Evolutionary conservation across 2,888 invertebrate species (phyloP).

Genomic region (Notodonta ziczac): DNA sequence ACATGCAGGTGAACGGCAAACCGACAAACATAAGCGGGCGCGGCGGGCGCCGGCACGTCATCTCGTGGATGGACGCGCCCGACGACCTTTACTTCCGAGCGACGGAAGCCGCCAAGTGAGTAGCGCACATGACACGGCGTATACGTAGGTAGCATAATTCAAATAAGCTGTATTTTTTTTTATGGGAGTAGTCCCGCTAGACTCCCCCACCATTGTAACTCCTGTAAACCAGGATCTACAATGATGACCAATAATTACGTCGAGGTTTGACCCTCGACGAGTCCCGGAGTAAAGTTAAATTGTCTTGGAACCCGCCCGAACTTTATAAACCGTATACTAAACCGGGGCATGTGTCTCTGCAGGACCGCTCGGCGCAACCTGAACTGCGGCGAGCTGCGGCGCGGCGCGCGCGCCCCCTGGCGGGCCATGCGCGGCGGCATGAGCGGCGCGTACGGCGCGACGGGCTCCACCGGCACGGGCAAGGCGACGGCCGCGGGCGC

Average conservation of each 20-base stretch:
- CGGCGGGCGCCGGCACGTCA: slow-evolving; percentile 94
- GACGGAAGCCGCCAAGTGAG: slow-evolving; percentile 95
- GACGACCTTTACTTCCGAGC: slow-evolving; percentile 98
- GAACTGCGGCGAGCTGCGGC: slow-evolving; percentile 88
- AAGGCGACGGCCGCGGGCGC: slow-evolving; percentile 72
- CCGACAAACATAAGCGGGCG: slow-evolving; percentile 92
- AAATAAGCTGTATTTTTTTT: neutral
- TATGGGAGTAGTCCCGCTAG: too few species aligned
- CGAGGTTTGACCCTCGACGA: too few species aligned
- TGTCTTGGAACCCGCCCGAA: too few species aligned
- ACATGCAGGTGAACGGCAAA: slow-evolving; percentile 89
- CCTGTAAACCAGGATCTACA: too few species aligned
- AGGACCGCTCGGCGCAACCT: slow-evolving; percentile 94
- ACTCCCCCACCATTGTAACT: too few species aligned
- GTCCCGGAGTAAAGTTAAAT: too few species aligned
- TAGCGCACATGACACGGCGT: slow-evolving; percentile 29
- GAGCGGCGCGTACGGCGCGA: slow-evolving; percentile 62
- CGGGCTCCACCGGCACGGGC: slow-evolving; percentile 23
- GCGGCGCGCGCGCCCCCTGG: slow-evolving; percentile 85
- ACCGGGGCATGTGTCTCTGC: slow-evolving; percentile 22
- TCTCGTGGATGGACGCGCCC: slow-evolving; percentile 99
- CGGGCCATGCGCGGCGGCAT: slow-evolving; percentile 78
- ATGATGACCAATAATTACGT: too few species aligned
- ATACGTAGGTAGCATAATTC: neutral
- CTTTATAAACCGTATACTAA: too few species aligned